Base-by-base conservation (phyloP, 1,140 invertebrate genomes). In the Eriocheir sinensis region DNA sequence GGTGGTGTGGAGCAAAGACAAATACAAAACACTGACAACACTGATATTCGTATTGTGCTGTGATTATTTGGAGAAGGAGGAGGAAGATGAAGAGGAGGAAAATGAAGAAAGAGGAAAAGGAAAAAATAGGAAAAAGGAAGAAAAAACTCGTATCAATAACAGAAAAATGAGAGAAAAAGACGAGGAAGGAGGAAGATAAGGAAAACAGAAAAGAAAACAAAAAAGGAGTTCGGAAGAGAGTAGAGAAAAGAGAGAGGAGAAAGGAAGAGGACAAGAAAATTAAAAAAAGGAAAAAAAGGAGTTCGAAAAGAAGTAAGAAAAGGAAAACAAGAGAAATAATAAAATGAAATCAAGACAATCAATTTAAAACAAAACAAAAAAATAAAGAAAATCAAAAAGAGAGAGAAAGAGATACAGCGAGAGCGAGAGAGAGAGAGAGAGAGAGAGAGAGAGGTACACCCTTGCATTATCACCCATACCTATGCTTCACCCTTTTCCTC, bases 391-490 rank as follows among this genome's bases (percentile, higher is more conserved):
- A n/a, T n/a, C n/a, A n/a, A n/a, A n/a, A n/a, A 86, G 85, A 86
- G 89, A 53, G 44, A 30, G 85, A 86, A 34, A 86, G 85, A 86
- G 85, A 86, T 30, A 86, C 32, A 86, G 85, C 34, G 85, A 86
- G 85, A 86, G 34, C 12, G 36, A 38, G 36, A 38, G 85, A 86
- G 85, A 86, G 85, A 86, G 83, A 86, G 83, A 86, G 83, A 36
- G 32, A 36, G 32, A 34, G 32, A 34, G 32, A 34, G 32, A 1
- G 83, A 38, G 83, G 6, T 9, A n/a, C 21, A 72, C 21, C 12
- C 60, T n/a, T 72, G 60, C 60, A 72, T 72, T 72, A 72, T 72
- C 60, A 72, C 60, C 60, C 27, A 72, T 72, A 72, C 60, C 12
- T 72, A 72, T 72, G 60, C 60, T n/a, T 72, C 60, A 72, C 12